Percentiles rank a stretch among this genome's conserved stretches.
Conservation (phyloP, 1,140 invertebrate genomes). For the Heliconius hewitsoni region DNA sequence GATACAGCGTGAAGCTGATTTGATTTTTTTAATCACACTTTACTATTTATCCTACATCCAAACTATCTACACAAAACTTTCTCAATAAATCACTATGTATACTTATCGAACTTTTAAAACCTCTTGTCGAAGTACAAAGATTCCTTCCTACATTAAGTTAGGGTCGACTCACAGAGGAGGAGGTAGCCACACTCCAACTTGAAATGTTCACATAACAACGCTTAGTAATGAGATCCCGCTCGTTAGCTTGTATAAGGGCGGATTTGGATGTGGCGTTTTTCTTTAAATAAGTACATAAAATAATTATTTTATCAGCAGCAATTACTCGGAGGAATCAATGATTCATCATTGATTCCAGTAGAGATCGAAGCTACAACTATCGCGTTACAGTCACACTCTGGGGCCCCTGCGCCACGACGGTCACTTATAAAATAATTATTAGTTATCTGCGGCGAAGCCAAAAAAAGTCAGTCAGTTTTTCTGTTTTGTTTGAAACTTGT, state of each 20-base stretch:
- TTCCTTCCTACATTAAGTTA: slow-evolving; percentile 37
- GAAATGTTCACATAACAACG: slow-evolving; percentile 43
- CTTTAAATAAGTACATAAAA: not conserved
- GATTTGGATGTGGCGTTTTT: slow-evolving; percentile 17
- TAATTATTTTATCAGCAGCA: no score
- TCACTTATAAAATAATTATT: no score
- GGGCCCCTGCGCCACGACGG: no score
- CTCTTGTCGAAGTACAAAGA: slow-evolving; percentile 29
- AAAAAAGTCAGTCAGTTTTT: no score
- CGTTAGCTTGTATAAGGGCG: slow-evolving; percentile 35
- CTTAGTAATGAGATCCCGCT: slow-evolving; percentile 46
- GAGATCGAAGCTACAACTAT: no score
- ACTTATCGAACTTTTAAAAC: slow-evolving; percentile 29
- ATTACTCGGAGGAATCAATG: no score
- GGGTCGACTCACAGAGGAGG: slow-evolving; percentile 22
- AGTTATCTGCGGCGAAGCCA: no score
- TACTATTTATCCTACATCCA: not conserved
- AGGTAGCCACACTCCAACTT: slow-evolving; percentile 43
- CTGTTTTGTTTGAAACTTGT: no score
- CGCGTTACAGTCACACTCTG: no score
- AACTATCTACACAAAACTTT: not conserved
- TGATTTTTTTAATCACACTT: no score
- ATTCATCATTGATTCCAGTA: no score
- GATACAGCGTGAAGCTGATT: no score
- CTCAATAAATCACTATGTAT: slow-evolving; percentile 13